These are phyloP conservation scores for Garra rufa DNA, from an alignment of 2,113 vertebrate species.

Conservation along the genomic window DNA sequence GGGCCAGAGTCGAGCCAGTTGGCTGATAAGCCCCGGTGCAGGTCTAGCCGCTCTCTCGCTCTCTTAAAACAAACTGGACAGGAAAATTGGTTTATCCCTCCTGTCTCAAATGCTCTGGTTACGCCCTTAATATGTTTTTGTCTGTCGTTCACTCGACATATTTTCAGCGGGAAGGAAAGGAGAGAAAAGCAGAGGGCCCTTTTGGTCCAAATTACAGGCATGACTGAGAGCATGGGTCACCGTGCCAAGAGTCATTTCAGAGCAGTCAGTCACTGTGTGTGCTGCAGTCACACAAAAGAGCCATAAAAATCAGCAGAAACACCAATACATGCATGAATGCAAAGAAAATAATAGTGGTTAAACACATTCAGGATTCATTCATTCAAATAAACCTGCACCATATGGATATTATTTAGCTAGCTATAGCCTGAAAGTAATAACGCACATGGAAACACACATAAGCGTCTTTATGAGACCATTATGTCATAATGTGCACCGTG, in stretches of 20 bases:
- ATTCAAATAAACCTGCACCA: conserved; percentile 32
- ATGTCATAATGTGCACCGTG: neutral
- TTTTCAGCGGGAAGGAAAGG: conserved; percentile 8
- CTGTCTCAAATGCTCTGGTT: conserved; percentile 62
- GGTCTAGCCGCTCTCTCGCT: conserved; percentile 56
- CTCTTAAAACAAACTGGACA: conserved; percentile 68
- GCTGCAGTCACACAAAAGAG: conserved; percentile 37
- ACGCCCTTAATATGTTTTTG: conserved; percentile 63
- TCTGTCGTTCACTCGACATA: conserved; percentile 1
- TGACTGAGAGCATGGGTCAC: conserved; percentile 64
- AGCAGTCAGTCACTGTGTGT: conserved; percentile 68
- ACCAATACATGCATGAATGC: conserved; percentile 7
- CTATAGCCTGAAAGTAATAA: conserved; percentile 9
- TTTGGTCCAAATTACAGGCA: conserved; percentile 74
- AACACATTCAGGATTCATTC: conserved; percentile 21
- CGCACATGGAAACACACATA: conserved; percentile 16
- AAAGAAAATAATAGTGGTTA: conserved; percentile 33
- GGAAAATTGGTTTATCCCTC: conserved; percentile 77
- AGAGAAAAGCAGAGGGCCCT: conserved; percentile 38
- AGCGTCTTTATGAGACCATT: neutral
- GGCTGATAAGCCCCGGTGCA: conserved; percentile 58
- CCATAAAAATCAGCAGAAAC: conserved; percentile 25
- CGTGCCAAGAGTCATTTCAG: conserved; percentile 71
- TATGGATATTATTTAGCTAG: conserved; percentile 34
- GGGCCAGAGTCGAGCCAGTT: conserved; percentile 61